These are phyloP conservation scores for Aix galericulata DNA, from an alignment of 2,113 vertebrate species.

Conservation along the genomic window DNA sequence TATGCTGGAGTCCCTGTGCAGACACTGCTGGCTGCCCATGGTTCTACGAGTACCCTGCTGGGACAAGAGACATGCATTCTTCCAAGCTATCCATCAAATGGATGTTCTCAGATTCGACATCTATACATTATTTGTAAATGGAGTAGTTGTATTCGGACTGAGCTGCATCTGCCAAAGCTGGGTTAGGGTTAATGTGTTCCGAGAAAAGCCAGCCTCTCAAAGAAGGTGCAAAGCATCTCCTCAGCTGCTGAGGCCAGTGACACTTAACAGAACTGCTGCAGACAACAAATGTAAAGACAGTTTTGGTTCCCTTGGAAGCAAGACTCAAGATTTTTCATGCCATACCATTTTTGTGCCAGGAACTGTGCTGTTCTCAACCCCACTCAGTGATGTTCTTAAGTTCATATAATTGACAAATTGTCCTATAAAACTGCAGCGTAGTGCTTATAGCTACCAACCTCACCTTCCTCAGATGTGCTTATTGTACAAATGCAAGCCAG, in stretches of 20 bases:
- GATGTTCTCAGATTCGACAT: no score
- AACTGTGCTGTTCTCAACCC: not conserved
- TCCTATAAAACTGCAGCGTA: conserved; percentile 4
- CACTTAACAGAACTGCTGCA: not conserved
- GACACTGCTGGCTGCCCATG: rapidly evolving
- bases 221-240: not conserved
- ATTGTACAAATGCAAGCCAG: not conserved
- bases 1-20: not conserved
- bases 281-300: not conserved
- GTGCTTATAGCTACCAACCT: not conserved
- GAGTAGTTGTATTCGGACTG: not conserved
- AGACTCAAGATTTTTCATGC: not conserved
- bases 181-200: not conserved
- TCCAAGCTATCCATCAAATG: not conserved
- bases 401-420: conserved; percentile 13
- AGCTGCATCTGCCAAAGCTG: not conserved
- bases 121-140: not conserved
- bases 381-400: not conserved
- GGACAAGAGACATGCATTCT: not conserved
- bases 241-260: not conserved
- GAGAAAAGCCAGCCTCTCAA: not conserved
- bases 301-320: conserved; percentile 9
- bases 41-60: rapidly evolving
- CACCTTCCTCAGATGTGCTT: not conserved
- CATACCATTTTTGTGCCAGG: not conserved